A percentile compares a stretch with the other conserved stretches of the same genome.
Evolutionary conservation across 2,113 vertebrate genomes (phyloP).

Genomic region (Ictidomys tridecemlineatus): DNA sequence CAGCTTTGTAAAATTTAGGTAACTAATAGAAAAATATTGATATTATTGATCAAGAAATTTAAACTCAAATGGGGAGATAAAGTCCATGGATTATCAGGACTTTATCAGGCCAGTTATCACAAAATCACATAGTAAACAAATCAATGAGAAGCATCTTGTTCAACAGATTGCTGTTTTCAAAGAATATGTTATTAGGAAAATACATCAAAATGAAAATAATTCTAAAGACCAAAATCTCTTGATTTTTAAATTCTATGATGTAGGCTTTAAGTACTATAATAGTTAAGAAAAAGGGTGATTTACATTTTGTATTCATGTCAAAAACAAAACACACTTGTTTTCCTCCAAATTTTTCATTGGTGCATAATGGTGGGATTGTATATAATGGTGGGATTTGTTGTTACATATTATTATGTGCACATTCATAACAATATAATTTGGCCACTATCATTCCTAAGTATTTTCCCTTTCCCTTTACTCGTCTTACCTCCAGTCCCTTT

Average conservation of each 20-base stretch:
- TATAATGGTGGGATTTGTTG: too few relatives aligned
- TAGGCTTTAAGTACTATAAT: not conserved
- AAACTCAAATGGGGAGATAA: slow-evolving; percentile 21
- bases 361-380: too few relatives aligned
- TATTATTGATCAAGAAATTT: slow-evolving; percentile 3
- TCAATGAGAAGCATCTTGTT: not conserved
- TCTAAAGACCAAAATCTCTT: not conserved
- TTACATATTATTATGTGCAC: too few relatives aligned
- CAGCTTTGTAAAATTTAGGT: slow-evolving; percentile 5
- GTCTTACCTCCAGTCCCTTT: too few relatives aligned
- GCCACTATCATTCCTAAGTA: too few relatives aligned
- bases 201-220: slow-evolving; percentile 42
- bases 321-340: not conserved
- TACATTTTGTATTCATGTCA: slow-evolving; percentile 17
- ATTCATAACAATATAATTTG: too few relatives aligned
- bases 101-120: not conserved
- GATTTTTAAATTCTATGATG: not conserved
- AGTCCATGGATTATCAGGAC: not conserved
- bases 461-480: too few relatives aligned
- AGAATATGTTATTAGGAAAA: not conserved
- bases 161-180: slow-evolving; percentile 5
- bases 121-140: not conserved
- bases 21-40: slow-evolving; percentile 39
- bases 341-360: too few relatives aligned
- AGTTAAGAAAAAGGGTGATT: slow-evolving; percentile 14